Evolutionary conservation across 2,113 vertebrate genomes (phyloP).

Genomic region (Myrmecobius fasciatus): DNA sequence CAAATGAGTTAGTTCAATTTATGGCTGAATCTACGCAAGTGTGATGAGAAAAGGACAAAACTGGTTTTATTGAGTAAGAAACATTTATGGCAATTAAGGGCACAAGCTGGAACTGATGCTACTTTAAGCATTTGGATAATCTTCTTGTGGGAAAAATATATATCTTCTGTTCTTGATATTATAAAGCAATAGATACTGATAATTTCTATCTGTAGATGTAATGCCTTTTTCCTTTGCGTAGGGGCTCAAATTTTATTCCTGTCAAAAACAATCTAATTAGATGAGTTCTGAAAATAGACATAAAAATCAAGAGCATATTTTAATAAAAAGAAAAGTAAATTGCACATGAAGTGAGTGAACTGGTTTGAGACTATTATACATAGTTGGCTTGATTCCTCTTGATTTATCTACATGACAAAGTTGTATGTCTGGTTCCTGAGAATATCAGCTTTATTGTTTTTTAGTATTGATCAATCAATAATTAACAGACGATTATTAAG

Average conservation of each 20-base stretch:
- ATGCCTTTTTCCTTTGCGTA: slow-evolving; percentile 61
- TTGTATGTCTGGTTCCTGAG: slow-evolving; percentile 27
- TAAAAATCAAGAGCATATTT: neutral
- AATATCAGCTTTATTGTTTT: slow-evolving; percentile 52
- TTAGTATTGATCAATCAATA: neutral
- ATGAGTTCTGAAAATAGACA: slow-evolving; percentile 38
- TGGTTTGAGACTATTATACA: slow-evolving; percentile 45
- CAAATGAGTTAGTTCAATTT: slow-evolving; percentile 78
- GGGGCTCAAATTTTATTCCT: slow-evolving; percentile 61
- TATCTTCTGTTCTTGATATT: slow-evolving; percentile 68
- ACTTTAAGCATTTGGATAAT: slow-evolving; percentile 74
- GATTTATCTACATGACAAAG: slow-evolving; percentile 44
- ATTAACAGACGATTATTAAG: neutral
- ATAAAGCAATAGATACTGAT: slow-evolving; percentile 65
- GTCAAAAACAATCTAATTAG: slow-evolving; percentile 47
- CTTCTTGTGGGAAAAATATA: slow-evolving; percentile 66
- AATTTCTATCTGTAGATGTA: slow-evolving; percentile 53
- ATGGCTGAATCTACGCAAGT: slow-evolving; percentile 76
- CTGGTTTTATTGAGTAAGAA: slow-evolving; percentile 79
- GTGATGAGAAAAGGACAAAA: slow-evolving; percentile 81
- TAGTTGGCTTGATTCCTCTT: slow-evolving; percentile 54
- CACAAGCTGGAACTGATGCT: slow-evolving; percentile 71
- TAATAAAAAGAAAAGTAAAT: slow-evolving; percentile 46
- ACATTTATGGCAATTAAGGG: slow-evolving; percentile 80
- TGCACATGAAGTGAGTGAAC: slow-evolving; percentile 41